These are phyloP conservation scores for Heterodera schachtii DNA, from an alignment of 1,140 invertebrate species.

Conservation along the genomic window DNA sequence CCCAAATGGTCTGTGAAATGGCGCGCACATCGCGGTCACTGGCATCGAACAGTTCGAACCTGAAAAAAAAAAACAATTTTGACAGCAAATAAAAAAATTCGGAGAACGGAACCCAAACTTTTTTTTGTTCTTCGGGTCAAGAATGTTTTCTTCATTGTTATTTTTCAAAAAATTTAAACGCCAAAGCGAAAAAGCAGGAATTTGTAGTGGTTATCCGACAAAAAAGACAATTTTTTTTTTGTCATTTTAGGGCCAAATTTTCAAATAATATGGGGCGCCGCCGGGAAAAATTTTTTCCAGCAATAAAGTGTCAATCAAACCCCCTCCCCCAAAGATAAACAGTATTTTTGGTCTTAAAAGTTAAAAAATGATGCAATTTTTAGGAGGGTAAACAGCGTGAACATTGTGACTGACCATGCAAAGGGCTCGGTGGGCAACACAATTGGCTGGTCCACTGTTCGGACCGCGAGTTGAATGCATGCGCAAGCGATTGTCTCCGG, in stretches of 20 bases:
- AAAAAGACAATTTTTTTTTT: background rate
- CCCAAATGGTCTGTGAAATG: slow-evolving; percentile 43
- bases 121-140: too few relatives aligned
- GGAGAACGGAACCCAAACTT: too few relatives aligned
- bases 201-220: background rate
- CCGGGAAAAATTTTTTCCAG: background rate
- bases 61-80: background rate
- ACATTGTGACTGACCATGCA: slow-evolving; percentile 38
- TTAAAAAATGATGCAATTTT: too few relatives aligned
- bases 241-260: background rate
- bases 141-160: too few relatives aligned
- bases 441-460: slow-evolving; percentile 55
- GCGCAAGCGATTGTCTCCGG: slow-evolving; percentile 97
- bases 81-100: background rate
- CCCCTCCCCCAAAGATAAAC: too few relatives aligned
- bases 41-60: slow-evolving; percentile 48
- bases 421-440: slow-evolving; percentile 52
- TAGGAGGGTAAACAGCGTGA: too few relatives aligned
- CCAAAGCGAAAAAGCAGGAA: background rate
- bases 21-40: slow-evolving; percentile 43
- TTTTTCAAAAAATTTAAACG: background rate
- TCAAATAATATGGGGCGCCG: background rate
- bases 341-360: too few relatives aligned
- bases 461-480: slow-evolving; percentile 81
- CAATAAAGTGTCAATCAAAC: too few relatives aligned